Base-by-base conservation (phyloP, 2,888 invertebrate species). In the Erpobdella octoculata region DNA sequence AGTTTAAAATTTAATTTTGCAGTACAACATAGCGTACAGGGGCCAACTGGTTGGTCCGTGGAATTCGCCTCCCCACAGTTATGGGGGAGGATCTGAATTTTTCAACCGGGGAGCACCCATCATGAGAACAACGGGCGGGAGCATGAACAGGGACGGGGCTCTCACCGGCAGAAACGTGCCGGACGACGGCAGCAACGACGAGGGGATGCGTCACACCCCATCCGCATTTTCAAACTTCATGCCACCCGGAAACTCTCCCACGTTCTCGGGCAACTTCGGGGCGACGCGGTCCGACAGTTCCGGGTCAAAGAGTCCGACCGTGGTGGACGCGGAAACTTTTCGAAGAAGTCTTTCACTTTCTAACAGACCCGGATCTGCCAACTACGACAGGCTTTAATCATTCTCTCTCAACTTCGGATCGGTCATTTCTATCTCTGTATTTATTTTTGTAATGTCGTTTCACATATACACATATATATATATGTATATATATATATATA, bases 21-120 rank as follows among this genome's bases (percentile, higher is more conserved):
- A 84, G 84, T 84, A 82, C 77, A 84, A 84, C 77, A 85, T 85
- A 75, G 85, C 85, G 78, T 85, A 85, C 79, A 80, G 83, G 69
- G 82, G 83, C 64, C 79, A 72, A 15, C 70, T 71, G 5, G 66
- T 61, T 25, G 48, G 53, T n/a, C 65, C 48, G 21, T 58, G 59
- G 73, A 64, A 71, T 35, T 25, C 46, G 53, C 46, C 48, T 9
- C 67, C 68, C 38, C 48, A 64, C 37, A 38, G 58, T 41, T 53
- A 70, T 6, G 25, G 28, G 33, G 53, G 48, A n/a, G 46, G 73
- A 1, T 72, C 70, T 66, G 33, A 59, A 38, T 18, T 21, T 62
- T 3, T 25, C 69, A 62, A 62, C 62, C 1, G 31, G 25, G 35
- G 33, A 12, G 31, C 62, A 28, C 33, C 62, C n/a, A 18, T 35